Conservation (phyloP, 1,140 invertebrate genomes). For the Xylocopa sonorina region DNA sequence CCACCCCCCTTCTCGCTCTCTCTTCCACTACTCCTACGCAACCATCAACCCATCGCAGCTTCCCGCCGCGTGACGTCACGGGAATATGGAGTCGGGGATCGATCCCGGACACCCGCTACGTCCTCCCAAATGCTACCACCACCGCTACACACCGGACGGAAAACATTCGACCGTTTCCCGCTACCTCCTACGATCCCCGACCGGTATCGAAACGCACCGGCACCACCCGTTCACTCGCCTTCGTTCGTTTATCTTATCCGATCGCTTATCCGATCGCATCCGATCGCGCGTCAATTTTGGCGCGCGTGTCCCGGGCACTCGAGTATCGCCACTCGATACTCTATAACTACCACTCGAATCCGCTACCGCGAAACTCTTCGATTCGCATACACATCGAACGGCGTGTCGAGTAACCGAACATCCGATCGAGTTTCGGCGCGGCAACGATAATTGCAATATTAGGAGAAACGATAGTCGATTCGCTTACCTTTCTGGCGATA, state of each 20-base stretch:
- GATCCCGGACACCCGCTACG: slow-evolving; percentile 57
- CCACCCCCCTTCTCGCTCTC: slow-evolving; percentile 14
- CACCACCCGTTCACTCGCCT: neutral
- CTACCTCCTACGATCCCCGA: slow-evolving; percentile 38
- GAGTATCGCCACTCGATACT: slow-evolving; percentile 26
- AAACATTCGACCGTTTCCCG: slow-evolving; percentile 57
- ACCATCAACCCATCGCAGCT: slow-evolving; percentile 35
- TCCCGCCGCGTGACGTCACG: slow-evolving; percentile 62
- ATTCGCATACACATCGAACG: slow-evolving; percentile 64
- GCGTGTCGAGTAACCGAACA: slow-evolving; percentile 8
- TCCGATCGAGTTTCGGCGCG: no score
- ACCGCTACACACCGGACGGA: slow-evolving; percentile 56
- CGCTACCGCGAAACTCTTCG: slow-evolving; percentile 36
- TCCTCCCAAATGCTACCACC: slow-evolving; percentile 23
- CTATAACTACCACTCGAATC: slow-evolving; percentile 47
- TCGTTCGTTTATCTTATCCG: no score
- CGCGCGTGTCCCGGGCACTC: no score
- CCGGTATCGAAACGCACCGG: neutral
- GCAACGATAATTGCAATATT: no score
- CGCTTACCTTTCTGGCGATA: slow-evolving; percentile 77
- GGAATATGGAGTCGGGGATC: slow-evolving; percentile 66
- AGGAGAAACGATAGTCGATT: no score
- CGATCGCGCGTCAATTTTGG: no score
- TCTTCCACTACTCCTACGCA: neutral
- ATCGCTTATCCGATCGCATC: no score